A percentile compares a stretch with the other conserved stretches of the same genome.
phyloP scores from a whole-genome alignment of 2,888 invertebrate genomes.

The Callosobruchus maculatus region DNA sequence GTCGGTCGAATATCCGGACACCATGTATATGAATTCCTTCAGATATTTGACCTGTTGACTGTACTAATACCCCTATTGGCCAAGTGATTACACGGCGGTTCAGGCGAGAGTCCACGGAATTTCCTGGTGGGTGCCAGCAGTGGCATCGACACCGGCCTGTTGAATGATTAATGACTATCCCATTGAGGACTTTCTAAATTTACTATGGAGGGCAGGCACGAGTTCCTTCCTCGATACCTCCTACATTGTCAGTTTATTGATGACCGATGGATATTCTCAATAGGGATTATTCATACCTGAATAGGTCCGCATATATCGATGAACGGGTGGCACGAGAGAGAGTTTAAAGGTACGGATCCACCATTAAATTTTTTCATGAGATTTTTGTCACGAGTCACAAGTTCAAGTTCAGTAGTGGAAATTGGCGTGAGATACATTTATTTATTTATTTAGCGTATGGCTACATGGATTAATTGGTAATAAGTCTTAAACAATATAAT shows the following conservation, averaged over 20 bases:
- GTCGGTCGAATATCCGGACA: too few species aligned
- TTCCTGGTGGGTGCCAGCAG: not conserved
- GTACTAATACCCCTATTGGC: not conserved
- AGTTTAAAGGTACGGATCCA: too few species aligned
- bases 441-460: too few species aligned
- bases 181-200: not conserved
- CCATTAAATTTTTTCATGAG: too few species aligned
- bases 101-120: not conserved
- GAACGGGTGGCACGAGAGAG: not conserved
- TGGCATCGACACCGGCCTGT: not conserved
- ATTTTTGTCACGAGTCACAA: too few species aligned
- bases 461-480: too few species aligned
- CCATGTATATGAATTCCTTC: too few species aligned
- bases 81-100: not conserved
- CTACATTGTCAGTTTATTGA: not conserved
- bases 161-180: not conserved
- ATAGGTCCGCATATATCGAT: not conserved
- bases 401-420: too few species aligned
- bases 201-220: not conserved
- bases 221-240: not conserved
- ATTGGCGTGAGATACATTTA: too few species aligned
- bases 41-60: not conserved
- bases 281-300: not conserved
- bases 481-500: too few species aligned
- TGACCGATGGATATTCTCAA: not conserved